Evolutionary conservation across 2,797 vertebrate species (phyloP), one percentile per base, ranked within the genome.

Genomic region (Syndactyla subalaris): DNA sequence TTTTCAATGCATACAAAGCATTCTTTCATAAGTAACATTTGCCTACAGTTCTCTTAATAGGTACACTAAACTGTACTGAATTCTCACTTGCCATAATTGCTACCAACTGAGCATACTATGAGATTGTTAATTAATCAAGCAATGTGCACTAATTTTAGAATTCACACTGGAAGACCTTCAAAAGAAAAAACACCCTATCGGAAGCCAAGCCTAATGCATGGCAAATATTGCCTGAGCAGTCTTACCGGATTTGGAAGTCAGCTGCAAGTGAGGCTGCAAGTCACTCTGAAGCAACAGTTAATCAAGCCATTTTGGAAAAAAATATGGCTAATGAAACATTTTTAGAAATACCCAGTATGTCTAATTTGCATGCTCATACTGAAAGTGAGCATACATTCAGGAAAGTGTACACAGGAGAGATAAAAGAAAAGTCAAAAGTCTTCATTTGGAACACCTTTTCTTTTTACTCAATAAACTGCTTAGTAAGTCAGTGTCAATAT

Each of bases 1-100:
- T 92, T 93, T 96, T 89, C 54, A 92, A 87, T 59, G n/a, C 73
- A 81, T 76, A 85, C 71, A 94, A 96, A 79, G 39, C 32, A 46
- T 67, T 75, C 6, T 3, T 88, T 94, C 68, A 77, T 51, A 61
- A 63, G 34, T 45, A 83, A 85, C 15, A 41, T 73, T 89, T 92
- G 48, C 49, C 30, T 79, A 34, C 29, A 59, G 34, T 59, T 85
- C 30, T 89, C 43, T 48, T 77, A 73, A 59, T 6, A 62, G 27
- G 22, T 65, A 57, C n/a, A 71, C 24, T 73, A 85, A 76, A 71
- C 59, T 39, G 39, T 49, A 83, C 41, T 49, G 39, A 92, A 95
- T 94, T 95, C 81, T 89, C 38, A n/a, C 46, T 73, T 78, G 55
- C 52, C 36, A 41, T 86, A 91, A 80, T 48, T n/a, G 55, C 92